Base-by-base conservation (phyloP, 1,140 invertebrate genomes). In the Cotesia vestalis region DNA sequence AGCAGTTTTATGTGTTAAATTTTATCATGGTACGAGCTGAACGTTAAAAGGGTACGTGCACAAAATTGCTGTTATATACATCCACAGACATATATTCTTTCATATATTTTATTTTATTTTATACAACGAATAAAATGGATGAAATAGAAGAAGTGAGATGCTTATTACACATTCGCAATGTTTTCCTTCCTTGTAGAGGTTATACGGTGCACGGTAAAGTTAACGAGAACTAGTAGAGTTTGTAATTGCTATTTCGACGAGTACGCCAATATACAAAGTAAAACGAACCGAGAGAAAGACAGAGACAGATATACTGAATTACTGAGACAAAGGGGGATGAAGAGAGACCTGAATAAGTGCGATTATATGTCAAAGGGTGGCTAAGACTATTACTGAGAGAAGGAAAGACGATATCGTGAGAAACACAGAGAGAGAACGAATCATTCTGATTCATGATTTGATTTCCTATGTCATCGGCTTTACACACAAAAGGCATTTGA, bases 121-220 rank as follows among this genome's bases (percentile, higher is more conserved):
- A 11, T 46, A 51, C 51, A 66, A 17, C 66, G 66, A n/a, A 72
- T 72, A 72, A 62, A 72, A 72, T 72, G 35, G 36, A 59, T 66
- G 27, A 57, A 46, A 66, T 71, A 61, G 35, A 36, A 63, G 14
- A 46, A 46, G 59, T n/a, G 35, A 27, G 55, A 53, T n/a, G 66
- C 71, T 72, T 55, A 72, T 72, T 72, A 72, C 64, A 72, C 63
- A 72, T 72, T 72, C 55, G 71, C 61, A 72, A 72, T 72, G 71
- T 67, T 72, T 72, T 72, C 64, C 71, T 72, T 72, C 57, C 71
- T 64, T 67, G 38, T 51, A 68, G 55, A 20, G 55, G 67, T 72
- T 27, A 27, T 27, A 27, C 27, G 27, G 27, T 27, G 27, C 27
- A 72, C 66, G 57, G 71, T 67, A 64, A 67, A 67, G 71, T 67